Base-by-base conservation (phyloP, 35 echinoderm and acorn worm genomes). In the Acanthaster planci region DNA sequence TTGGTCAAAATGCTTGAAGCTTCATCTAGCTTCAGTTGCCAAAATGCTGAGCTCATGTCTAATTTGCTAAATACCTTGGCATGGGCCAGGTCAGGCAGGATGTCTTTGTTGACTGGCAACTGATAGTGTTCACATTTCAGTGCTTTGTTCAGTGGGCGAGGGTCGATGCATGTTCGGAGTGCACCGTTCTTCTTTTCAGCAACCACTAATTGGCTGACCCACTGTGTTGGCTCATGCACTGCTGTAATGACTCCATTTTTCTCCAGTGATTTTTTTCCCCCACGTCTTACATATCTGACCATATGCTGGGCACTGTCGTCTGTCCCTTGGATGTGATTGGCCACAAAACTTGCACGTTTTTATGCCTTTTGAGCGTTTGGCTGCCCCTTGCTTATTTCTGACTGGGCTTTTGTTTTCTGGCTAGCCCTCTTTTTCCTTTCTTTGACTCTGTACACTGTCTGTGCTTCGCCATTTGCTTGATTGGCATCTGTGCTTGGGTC, bases 121-220 rank as follows among this genome's bases (percentile, higher is more conserved):
- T 77, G 55, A 21, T 57, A 92, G 44, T 89, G 80, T 52, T 53
- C 60, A 31, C 86, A 22, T 64, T 93, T 87, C 3, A 90, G 68
- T 60, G 50, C 87, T 42, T 77, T 30, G 44, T 94, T 89, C 8
- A 94, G 84, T 60, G 89, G 87, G 37, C 60, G 79, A 8, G 87
- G 92, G 42, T 94, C 82, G 5, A 94, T 16, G 67, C 82, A 90
- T 22, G 86, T 40, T 26, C 82, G 19, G 17, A 89, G 52, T 14
- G 53, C 31, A 2, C 87, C 87, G 75, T 80, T 80, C 26, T 51
- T 51, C 80, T 93, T 93, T 19, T 79, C 56, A 9, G 68, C 77
- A 17, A 82, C 59, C 12, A 84, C 67, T 14, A 94, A 22, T 31
- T 37, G 80, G 26, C 72, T 86, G 0, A 94, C 92, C 87, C 87